Conservation (phyloP, 2,888 invertebrate species). For the Ashinkailepas kermadecensis region DNA sequence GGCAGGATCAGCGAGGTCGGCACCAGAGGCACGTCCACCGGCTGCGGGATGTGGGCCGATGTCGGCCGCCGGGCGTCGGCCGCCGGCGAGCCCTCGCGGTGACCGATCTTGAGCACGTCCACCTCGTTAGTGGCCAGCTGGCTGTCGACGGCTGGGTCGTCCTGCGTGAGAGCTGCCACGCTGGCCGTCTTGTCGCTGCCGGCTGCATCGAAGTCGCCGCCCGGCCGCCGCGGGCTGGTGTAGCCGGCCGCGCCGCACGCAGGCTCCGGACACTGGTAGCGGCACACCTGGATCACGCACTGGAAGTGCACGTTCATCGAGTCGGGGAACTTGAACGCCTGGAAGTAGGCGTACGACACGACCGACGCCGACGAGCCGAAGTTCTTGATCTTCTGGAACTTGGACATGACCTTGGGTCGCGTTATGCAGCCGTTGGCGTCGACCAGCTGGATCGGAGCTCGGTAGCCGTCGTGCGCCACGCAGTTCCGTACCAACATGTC, state of each 20-base stretch:
- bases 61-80: neutral
- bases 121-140: slow-evolving; percentile 43
- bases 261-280: slow-evolving; percentile 87
- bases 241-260: slow-evolving; percentile 55
- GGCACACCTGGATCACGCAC: slow-evolving; percentile 88
- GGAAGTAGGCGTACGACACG: slow-evolving; percentile 91
- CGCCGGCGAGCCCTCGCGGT: slow-evolving; percentile 35
- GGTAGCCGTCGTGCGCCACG: slow-evolving; percentile 88
- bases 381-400: slow-evolving; percentile 92
- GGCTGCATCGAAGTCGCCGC: slow-evolving; percentile 27
- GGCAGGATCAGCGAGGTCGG: slow-evolving; percentile 52
- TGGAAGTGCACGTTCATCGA: slow-evolving; percentile 97
- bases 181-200: slow-evolving; percentile 26
- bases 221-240: neutral
- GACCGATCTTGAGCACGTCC: slow-evolving; percentile 60
- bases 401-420: slow-evolving; percentile 81
- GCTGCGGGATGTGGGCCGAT: neutral
- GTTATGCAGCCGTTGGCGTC: slow-evolving; percentile 91
- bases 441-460: slow-evolving; percentile 51
- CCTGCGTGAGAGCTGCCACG: slow-evolving; percentile 5
- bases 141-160: slow-evolving; percentile 51
- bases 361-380: slow-evolving; percentile 90
- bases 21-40: neutral
- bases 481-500: slow-evolving; percentile 92
- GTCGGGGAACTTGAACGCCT: slow-evolving; percentile 93